Evolutionary conservation across 2,888 invertebrate genomes (phyloP).

Genomic region (Tenthredo notha): DNA sequence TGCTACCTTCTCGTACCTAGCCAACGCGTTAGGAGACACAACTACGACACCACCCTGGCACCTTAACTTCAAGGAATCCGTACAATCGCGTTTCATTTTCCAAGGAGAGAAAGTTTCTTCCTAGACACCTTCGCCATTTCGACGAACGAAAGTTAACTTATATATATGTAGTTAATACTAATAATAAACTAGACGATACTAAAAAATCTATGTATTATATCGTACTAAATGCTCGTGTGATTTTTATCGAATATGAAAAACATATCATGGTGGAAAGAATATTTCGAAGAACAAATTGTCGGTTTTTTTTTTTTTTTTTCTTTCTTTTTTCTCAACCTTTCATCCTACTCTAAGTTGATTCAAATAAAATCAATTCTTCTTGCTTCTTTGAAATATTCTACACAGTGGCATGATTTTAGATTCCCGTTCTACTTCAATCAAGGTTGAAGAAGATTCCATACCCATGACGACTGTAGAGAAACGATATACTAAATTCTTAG

Average conservation of each 20-base stretch:
- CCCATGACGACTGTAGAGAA: not conserved
- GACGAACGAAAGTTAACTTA: slow-evolving; percentile 49
- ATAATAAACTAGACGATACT: not conserved
- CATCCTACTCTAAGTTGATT: too few relatives aligned
- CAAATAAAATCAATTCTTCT: too few relatives aligned
- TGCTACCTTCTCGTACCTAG: slow-evolving; percentile 29
- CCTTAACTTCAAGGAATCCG: slow-evolving; percentile 60
- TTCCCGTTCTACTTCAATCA: not conserved
- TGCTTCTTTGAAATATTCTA: too few relatives aligned
- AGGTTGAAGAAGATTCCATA: not conserved
- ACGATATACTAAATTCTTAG: not conserved
- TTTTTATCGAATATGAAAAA: too few relatives aligned
- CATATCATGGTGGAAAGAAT: too few relatives aligned
- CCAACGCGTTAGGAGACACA: slow-evolving; percentile 51
- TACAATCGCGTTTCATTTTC: slow-evolving; percentile 63
- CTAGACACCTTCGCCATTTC: slow-evolving; percentile 60
- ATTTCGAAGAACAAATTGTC: too few relatives aligned
- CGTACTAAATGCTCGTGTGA: not conserved
- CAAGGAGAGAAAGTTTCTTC: slow-evolving; percentile 65
- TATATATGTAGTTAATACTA: not conserved
- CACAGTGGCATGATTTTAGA: too few relatives aligned
- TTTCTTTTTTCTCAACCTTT: too few relatives aligned
- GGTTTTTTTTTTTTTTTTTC: too few relatives aligned
- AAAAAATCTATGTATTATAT: not conserved
- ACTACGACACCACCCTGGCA: not conserved